Evolutionary conservation across 2,888 invertebrate species (phyloP), one percentile per base, ranked within the genome.

Genomic region (Asteroscopus sphinx): DNA sequence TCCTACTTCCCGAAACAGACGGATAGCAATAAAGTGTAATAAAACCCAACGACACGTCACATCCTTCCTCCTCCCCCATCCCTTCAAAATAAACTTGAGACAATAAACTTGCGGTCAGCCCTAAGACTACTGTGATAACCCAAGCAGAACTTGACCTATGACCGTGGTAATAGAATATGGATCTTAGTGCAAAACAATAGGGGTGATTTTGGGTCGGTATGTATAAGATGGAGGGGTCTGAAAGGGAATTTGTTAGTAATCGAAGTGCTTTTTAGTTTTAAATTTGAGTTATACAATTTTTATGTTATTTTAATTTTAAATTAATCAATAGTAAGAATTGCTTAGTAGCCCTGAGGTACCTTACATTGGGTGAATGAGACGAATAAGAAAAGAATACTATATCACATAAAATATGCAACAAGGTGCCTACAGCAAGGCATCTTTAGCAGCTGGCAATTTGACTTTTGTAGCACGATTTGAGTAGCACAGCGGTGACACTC

Each of bases 11-110:
- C 62, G 5, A 40, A 67, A 71, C 73, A 72, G 52, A 41, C 35
- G 41, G 68, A 57, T 64, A 40, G 73, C 76, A 85, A 89, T 86
- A 87, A 87, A 89, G 85, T 85, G 85, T 86, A 86, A 85, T 83
- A 77, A 83, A 85, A 86, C 85, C 76, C 86, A 91, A 87, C 90
- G 89, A 90, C 78, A 87, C 81, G 89, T 88, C 81, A 86, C 91
- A 86, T 90, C 92, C 91, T 88, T 16, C 79, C 79, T 68, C 77
- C 76, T 76, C 68, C 75, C 78, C 78, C 79, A 80, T 30, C 75
- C 78, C 80, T n/a, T 81, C 90, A 88, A 89, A 88, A 21, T 21
- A 21, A 88, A 89, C 79, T 68, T 73, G 44, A 74, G 76, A 79
- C 77, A 77, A 80, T 74, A 77, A 33, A 49, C 47, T 64, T 82